Evolutionary conservation across 2,888 invertebrate species (phyloP).

Genomic region (Atrina japonica): DNA sequence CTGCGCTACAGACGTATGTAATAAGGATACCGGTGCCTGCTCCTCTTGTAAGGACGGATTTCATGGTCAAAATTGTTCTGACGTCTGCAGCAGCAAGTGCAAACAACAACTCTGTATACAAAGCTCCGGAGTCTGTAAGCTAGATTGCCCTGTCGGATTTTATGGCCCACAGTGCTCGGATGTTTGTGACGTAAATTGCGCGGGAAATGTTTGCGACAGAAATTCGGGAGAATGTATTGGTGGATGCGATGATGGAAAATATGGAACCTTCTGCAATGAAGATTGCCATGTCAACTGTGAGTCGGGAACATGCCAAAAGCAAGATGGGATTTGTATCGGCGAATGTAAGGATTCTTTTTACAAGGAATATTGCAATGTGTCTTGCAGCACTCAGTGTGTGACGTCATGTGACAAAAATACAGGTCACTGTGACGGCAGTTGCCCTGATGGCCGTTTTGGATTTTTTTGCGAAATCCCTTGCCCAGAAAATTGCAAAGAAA

Average conservation of each 20-base stretch:
- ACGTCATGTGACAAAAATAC: constrained; percentile 18
- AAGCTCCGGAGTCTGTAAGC: not conserved
- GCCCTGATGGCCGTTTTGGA: constrained; percentile 23
- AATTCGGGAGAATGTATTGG: constrained; percentile 15
- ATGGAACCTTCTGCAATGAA: constrained; percentile 7
- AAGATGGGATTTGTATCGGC: constrained; percentile 26
- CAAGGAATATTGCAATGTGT: constrained; percentile 16
- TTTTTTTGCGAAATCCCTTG: constrained; percentile 31
- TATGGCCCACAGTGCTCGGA: not conserved
- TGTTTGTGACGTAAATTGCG: constrained; percentile 10
- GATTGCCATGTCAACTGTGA: constrained; percentile 15
- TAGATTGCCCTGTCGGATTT: not conserved
- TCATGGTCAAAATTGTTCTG: not conserved
- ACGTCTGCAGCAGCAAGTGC: not conserved
- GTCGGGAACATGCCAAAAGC: constrained; percentile 23
- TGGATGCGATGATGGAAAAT: constrained; percentile 22
- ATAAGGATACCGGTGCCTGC: not conserved
- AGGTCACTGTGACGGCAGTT: constrained; percentile 19
- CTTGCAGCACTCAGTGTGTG: constrained; percentile 24
- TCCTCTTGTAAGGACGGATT: not conserved
- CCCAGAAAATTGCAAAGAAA: constrained; percentile 3
- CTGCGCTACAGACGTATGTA: not conserved
- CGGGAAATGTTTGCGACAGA: constrained; percentile 6
- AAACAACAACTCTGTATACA: not conserved
- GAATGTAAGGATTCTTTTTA: constrained; percentile 30